phyloP scores from a whole-genome alignment of 2,113 vertebrate genomes.

The Sardina pilchardus region DNA sequence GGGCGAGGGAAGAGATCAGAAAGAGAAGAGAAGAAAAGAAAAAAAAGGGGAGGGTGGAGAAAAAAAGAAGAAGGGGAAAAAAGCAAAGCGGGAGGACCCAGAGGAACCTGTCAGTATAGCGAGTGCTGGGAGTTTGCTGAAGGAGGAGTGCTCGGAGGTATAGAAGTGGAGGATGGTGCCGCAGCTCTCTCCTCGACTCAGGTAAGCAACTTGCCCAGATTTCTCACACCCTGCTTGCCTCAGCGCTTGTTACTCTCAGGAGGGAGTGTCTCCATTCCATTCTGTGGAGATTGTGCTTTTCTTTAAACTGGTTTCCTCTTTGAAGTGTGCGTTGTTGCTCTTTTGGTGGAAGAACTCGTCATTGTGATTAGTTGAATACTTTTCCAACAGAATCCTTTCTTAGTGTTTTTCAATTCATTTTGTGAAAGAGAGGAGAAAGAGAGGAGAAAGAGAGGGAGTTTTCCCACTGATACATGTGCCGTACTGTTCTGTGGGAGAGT shows the following conservation, averaged over 20 bases:
- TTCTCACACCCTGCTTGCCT: neutral
- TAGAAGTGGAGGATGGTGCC: slow-evolving; percentile 1
- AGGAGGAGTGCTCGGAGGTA: neutral
- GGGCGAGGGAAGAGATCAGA: neutral
- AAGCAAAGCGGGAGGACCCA: neutral
- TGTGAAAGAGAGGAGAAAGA: neutral
- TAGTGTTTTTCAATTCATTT: neutral
- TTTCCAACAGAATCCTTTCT: neutral
- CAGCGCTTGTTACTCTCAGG: neutral
- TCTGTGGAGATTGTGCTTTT: neutral
- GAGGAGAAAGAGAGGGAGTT: neutral
- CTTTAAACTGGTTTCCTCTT: neutral
- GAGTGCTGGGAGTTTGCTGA: slow-evolving; percentile 5
- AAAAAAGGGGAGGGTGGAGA: neutral
- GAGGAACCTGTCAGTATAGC: slow-evolving; percentile 4
- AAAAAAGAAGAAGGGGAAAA: neutral
- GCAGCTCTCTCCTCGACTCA: neutral
- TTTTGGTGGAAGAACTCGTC: neutral
- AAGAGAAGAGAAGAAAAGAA: neutral
- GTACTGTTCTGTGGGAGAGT: neutral
- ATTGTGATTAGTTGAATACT: neutral
- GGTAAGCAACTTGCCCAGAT: neutral
- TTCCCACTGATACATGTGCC: neutral
- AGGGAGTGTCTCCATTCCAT: neutral
- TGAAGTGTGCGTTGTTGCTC: neutral